A percentile compares a stretch with the other conserved stretches of the same genome.
phyloP scores from a whole-genome alignment of 1,140 invertebrate genomes.

The Caenorhabditis latens region DNA sequence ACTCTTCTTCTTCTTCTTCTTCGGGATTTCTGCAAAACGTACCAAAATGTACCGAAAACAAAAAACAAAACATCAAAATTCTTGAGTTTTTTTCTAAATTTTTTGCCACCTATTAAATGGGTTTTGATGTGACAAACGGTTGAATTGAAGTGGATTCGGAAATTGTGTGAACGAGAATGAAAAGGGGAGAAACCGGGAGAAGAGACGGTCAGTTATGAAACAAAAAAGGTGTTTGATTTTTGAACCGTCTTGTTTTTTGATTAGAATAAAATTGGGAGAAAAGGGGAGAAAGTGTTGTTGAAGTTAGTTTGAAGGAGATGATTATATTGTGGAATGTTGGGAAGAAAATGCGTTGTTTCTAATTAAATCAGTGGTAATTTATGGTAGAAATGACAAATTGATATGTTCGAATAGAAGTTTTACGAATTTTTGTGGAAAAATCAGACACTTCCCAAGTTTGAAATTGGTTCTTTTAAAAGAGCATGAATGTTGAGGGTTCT shows the following conservation, averaged over 20 bases:
- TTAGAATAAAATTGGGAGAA: not conserved
- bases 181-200: no score
- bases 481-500: no score
- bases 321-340: no score
- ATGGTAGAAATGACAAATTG: no score
- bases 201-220: not conserved
- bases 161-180: not conserved
- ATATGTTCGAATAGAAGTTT: no score
- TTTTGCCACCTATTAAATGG: not conserved
- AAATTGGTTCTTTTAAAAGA: no score
- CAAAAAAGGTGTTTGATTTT: conserved; percentile 31
- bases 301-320: not conserved
- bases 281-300: conserved; percentile 1
- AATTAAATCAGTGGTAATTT: no score
- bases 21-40: not conserved
- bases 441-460: no score
- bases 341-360: no score
- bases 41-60: not conserved
- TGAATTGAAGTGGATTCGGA: conserved; percentile 7
- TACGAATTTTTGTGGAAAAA: no score
- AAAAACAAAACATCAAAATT: not conserved
- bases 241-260: conserved; percentile 34
- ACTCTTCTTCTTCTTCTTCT: not conserved
- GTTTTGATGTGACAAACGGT: not conserved
- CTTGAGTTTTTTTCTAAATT: not conserved